Percentiles rank a stretch among this genome's conserved stretches.
Evolutionary conservation across 2,113 vertebrate species (phyloP).

Genomic region (Sylvietta virens): DNA sequence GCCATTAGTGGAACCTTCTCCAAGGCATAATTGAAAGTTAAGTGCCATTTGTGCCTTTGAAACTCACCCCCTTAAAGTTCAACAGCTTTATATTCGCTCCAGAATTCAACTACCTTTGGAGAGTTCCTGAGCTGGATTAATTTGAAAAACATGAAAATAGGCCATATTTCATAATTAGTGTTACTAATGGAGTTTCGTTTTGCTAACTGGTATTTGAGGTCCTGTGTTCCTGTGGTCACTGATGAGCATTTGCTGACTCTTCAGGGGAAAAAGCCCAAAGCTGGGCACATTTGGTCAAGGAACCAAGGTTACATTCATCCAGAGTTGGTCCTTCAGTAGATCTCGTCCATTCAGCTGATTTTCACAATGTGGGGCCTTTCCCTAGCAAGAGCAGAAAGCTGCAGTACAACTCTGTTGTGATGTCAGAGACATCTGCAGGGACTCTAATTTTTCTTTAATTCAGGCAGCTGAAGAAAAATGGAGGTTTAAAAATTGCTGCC

Average conservation of each 20-base stretch:
- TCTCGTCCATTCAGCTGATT: neutral
- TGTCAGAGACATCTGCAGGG: neutral
- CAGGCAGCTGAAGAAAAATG: neutral
- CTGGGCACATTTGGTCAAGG: neutral
- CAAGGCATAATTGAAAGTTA: conserved; percentile 42
- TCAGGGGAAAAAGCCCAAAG: neutral
- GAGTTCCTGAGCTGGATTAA: neutral
- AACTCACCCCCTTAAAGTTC: conserved; percentile 37
- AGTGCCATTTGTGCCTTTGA: conserved; percentile 35
- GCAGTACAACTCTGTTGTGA: neutral
- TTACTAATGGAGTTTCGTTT: neutral
- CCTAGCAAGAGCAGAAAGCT: neutral
- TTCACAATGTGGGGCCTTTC: neutral
- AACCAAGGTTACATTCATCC: neutral
- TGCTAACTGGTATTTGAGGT: neutral
- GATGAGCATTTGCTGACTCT: neutral
- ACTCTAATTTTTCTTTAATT: neutral
- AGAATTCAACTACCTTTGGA: neutral
- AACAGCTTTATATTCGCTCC: neutral
- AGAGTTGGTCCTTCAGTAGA: neutral
- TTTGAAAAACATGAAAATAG: neutral
- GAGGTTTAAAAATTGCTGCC: neutral
- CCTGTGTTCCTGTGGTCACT: neutral
- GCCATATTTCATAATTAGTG: neutral
- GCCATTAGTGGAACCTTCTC: conserved; percentile 43